Percentiles rank a stretch among this genome's conserved stretches.
Conservation (phyloP, 1,140 invertebrate species). For the Piezodorus guildinii region DNA sequence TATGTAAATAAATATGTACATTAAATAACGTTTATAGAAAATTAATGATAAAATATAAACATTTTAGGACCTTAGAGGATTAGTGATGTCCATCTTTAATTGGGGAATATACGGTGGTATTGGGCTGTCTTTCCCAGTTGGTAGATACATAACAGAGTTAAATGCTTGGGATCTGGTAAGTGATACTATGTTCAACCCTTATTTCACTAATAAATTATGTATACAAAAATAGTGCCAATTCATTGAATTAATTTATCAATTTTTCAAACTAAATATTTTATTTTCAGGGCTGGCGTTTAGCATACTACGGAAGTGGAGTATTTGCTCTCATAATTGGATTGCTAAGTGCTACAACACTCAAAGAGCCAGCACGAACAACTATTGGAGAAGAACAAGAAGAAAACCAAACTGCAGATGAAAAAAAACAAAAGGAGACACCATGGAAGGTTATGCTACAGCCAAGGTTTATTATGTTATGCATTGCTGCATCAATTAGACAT, state of each 20-base stretch:
- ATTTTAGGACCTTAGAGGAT: constrained; percentile 52
- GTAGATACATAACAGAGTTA: constrained; percentile 68
- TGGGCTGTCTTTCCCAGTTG: constrained; percentile 81
- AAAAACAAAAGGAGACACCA: constrained; percentile 40
- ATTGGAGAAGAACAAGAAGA: constrained; percentile 52
- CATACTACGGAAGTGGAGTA: constrained; percentile 72
- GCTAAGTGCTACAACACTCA: constrained; percentile 61
- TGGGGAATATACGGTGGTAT: constrained; percentile 94
- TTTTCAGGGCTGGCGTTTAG: constrained; percentile 70
- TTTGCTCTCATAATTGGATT: constrained; percentile 62
- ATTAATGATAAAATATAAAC: background rate
- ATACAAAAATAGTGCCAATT: too few species aligned
- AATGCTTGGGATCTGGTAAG: constrained; percentile 63
- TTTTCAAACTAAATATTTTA: background rate
- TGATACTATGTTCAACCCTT: background rate
- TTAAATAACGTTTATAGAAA: background rate
- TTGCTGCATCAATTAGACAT: constrained; percentile 82
- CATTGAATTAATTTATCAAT: too few species aligned
- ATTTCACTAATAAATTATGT: background rate
- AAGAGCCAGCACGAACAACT: constrained; percentile 60
- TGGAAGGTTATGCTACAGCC: constrained; percentile 66
- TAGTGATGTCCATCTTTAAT: constrained; percentile 87
- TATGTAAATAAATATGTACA: background rate
- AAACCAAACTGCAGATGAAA: constrained; percentile 30
- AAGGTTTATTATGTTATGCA: constrained; percentile 63